Percentiles rank a stretch among this genome's conserved stretches.
phyloP scores from a whole-genome alignment of 2,888 invertebrate genomes.

The Torymus tubicola region DNA sequence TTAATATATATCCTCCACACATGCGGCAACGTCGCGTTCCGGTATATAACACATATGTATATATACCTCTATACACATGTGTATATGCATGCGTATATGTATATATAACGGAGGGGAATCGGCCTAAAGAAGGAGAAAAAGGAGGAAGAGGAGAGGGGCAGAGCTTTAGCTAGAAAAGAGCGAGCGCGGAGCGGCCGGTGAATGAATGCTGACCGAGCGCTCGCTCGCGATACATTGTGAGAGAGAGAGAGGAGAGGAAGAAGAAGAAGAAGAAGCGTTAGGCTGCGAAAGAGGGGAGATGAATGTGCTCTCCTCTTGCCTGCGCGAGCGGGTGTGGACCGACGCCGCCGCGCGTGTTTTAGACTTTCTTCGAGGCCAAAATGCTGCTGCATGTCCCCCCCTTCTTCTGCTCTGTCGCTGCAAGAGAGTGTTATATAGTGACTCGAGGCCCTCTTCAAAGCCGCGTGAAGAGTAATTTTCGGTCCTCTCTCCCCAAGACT shows the following conservation, averaged over 20 bases:
- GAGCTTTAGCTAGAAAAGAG: slow-evolving; percentile 53
- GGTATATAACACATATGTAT: no score
- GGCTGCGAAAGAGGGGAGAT: slow-evolving; percentile 18
- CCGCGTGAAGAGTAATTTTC: no score
- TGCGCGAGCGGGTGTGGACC: slow-evolving; percentile 15
- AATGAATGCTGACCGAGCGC: slow-evolving; percentile 17
- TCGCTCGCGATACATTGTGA: slow-evolving; percentile 3
- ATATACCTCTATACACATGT: no score
- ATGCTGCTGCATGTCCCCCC: not conserved
- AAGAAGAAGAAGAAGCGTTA: not conserved
- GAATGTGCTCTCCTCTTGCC: slow-evolving; percentile 2
- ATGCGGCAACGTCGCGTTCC: no score
- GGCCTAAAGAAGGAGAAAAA: slow-evolving; percentile 53
- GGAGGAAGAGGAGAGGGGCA: not conserved
- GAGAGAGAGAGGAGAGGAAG: slow-evolving; percentile 6
- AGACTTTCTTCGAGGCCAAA: slow-evolving; percentile 27
- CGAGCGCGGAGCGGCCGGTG: slow-evolving; percentile 27
- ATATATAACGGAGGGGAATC: not conserved
- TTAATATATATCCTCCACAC: no score
- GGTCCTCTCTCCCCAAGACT: no score
- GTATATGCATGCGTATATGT: no score
- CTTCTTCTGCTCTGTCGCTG: not conserved
- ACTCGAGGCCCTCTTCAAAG: no score
- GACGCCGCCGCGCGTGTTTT: not conserved
- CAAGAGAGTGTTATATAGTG: slow-evolving; percentile 2